Base-by-base conservation (phyloP, 2,113 vertebrate genomes). In the Actenoides hombroni region DNA sequence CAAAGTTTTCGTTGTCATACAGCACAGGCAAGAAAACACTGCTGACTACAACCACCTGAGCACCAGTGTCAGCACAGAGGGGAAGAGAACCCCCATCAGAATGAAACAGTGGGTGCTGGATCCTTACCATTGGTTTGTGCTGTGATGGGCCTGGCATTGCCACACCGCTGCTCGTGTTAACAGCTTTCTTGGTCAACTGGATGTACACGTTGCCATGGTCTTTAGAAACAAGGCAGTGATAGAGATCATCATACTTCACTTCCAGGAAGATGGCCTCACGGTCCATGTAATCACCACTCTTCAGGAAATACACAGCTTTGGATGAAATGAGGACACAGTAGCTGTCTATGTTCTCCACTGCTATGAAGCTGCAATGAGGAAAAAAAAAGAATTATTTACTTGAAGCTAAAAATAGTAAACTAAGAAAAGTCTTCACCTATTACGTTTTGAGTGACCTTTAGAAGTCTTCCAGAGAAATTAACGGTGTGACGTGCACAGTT, bases 261-360 rank as follows among this genome's bases (percentile, higher is more conserved):
- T 99, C 99, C 10, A 99, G 98, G 98, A 99, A 99, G 79, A 99
- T 98, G 93, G 99, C 98, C n/a, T 99, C 99, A 0, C 99, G 98
- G 86, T 99, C 99, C 5, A 98, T 97, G 5, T 95, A 98, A 16
- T 99, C 99, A 0, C 99, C 98, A 0, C 98, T 98, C 88, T 98
- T 99, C 20, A 99, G 98, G 97, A 99, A 99, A 92, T 99, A 99
- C 33, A 99, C 99, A 1, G 98, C 98, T 93, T 99, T 99, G 42
- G 99, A 99, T 86, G 99, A 99, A 97, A 99, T 99, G 90, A 99
- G 98, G 77, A 99, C 99, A 2, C 98, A 99, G 91, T 99, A 99
- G 95, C 98, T 99, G 96, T 99, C 99, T 2, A 99, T 99, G 83
- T 98, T 98, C 96, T 99, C 99, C 88, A 99, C 99, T 0, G 99